phyloP scores from a whole-genome alignment of 2,888 invertebrate genomes.

The Scaptodrosophila latifasciaeformis region DNA sequence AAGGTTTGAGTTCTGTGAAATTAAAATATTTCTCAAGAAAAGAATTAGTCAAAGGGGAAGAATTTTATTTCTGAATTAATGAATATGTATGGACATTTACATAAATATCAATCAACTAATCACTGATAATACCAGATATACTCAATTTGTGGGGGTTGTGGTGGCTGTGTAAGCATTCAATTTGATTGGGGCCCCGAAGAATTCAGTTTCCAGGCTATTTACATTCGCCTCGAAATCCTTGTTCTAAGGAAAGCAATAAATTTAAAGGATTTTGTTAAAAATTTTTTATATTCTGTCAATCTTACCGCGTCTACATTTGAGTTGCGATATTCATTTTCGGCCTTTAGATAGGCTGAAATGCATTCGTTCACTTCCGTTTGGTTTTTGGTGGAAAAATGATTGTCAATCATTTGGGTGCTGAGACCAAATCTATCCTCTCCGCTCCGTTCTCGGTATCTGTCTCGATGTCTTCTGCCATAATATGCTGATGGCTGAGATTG shows the following conservation, averaged over 20 bases:
- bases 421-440: not conserved
- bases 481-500: no score
- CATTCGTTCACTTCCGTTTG: constrained; percentile 48
- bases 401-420: constrained; percentile 26
- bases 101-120: no score
- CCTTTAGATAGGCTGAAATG: constrained; percentile 40
- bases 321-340: constrained; percentile 23
- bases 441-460: not conserved
- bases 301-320: constrained; percentile 22
- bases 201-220: constrained; percentile 29
- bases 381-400: constrained; percentile 36
- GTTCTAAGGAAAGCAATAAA: not conserved
- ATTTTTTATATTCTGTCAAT: not conserved
- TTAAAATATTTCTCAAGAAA: no score
- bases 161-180: constrained; percentile 36
- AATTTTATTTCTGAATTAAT: no score
- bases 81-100: no score
- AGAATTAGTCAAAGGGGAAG: no score
- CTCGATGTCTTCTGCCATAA: no score
- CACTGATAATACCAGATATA: not conserved
- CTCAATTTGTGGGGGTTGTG: constrained; percentile 28
- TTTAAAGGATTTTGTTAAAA: no score
- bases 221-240: constrained; percentile 38
- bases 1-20: no score
- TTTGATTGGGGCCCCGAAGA: constrained; percentile 42